Evolutionary conservation across 2,888 invertebrate species (phyloP).

Genomic region (Eupeodes latifasciatus): DNA sequence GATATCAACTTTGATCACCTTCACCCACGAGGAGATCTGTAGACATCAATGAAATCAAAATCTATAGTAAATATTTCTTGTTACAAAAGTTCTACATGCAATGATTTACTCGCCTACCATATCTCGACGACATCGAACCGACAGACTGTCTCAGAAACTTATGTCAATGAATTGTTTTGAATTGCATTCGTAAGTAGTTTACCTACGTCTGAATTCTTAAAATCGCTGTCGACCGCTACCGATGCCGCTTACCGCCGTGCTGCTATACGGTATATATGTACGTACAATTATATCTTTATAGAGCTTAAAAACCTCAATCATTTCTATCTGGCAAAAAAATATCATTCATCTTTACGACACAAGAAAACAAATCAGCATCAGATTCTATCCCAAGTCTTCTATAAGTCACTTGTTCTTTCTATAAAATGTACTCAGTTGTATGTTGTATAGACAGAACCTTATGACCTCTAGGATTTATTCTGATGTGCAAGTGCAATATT

Average conservation of each 20-base stretch:
- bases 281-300: not conserved
- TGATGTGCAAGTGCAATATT: slow-evolving; percentile 36
- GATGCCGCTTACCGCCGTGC: no score
- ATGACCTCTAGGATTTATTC: slow-evolving; percentile 35
- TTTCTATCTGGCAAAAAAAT: slow-evolving; percentile 52
- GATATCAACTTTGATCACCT: no score
- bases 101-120: not conserved
- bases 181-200: slow-evolving; percentile 15
- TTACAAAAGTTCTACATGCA: slow-evolving; percentile 52
- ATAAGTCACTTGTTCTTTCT: slow-evolving; percentile 8
- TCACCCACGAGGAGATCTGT: no score
- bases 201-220: not conserved
- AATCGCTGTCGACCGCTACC: not conserved
- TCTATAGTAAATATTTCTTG: not conserved
- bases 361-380: slow-evolving; percentile 60
- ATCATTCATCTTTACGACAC: slow-evolving; percentile 40
- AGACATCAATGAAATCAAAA: no score
- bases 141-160: slow-evolving; percentile 4
- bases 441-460: not conserved
- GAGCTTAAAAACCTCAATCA: slow-evolving; percentile 43
- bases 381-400: slow-evolving; percentile 22
- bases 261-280: no score
- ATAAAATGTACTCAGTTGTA: not conserved
- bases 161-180: slow-evolving; percentile 17
- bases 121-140: slow-evolving; percentile 14